Base-by-base conservation (phyloP, 2,113 vertebrate species). In the Glaucidium brasilianum region DNA sequence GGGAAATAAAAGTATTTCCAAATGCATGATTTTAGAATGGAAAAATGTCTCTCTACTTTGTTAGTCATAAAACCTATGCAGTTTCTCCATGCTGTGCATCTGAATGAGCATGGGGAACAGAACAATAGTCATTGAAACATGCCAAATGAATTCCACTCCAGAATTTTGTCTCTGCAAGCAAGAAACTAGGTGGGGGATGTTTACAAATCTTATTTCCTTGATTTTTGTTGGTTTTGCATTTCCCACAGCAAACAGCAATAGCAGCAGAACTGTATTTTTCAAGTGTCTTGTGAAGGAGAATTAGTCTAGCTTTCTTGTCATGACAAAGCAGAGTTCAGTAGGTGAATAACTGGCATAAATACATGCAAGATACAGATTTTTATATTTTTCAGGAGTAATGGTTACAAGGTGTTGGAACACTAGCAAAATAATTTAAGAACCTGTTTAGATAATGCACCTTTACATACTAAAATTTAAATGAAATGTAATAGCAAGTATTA, bases 91-190 rank as follows among this genome's bases (percentile, higher is more conserved):
- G 60, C 69, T 84, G 68, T 2, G n/a, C 56, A 86, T 91, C 35
- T 74, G 45, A 92, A 69, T 59, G 32, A 88, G 66, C n/a, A 58
- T 0, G 18, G 7, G 19, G 37, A 69, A 74, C 17, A 35, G 80
- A 94, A 95, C 90, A 94, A 91, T 85, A 89, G 50, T 47, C 73
- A 94, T 11, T 88, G 80, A 94, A 92, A 89, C 53, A 69, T 16
- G 76, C 80, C 91, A 92, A 68, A 92, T 75, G 71, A 74, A 83
- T 91, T 91, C 58, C 60, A 89, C 29, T 74, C 80, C 76, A 89
- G 56, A 92, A 92, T 85, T 83, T 88, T 75, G 72, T 43, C 30
- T 81, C 52, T 68, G 68, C 41, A 64, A 91, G 63, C 73, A 55
- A 89, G 63, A 95, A 92, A 79, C 72, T 49, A 75, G 39, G 35